Evolutionary conservation across 2,113 vertebrate species (phyloP).

Genomic region (Corythoichthys haematopterus): DNA sequence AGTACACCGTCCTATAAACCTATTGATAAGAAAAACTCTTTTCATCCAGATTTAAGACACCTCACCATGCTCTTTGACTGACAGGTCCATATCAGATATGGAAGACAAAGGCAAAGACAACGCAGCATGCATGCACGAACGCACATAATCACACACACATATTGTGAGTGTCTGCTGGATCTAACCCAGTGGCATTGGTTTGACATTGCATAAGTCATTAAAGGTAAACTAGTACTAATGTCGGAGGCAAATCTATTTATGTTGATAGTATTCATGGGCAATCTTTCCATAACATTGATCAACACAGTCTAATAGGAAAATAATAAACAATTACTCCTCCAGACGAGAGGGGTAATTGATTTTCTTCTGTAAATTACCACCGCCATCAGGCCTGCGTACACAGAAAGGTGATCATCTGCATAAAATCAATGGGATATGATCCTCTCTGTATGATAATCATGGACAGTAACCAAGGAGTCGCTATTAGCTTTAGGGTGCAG

Average conservation of each 20-base stretch:
- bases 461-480: conserved; percentile 56
- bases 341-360: conserved; percentile 92
- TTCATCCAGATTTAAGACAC: not conserved
- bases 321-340: conserved; percentile 99
- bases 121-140: not conserved
- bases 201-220: conserved; percentile 94
- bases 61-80: no score
- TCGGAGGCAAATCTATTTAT: conserved; percentile 94
- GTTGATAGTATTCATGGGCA: conserved; percentile 92
- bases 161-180: conserved; percentile 27
- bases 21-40: no score
- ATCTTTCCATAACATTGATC: conserved; percentile 94
- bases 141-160: conserved; percentile 7
- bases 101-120: not conserved
- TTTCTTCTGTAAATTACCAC: conserved; percentile 96
- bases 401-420: conserved; percentile 97
- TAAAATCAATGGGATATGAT: conserved; percentile 96
- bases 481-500: conserved; percentile 32
- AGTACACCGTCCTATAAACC: no score
- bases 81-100: not conserved
- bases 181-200: conserved; percentile 82
- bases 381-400: conserved; percentile 87
- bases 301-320: conserved; percentile 98
- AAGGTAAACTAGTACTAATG: conserved; percentile 84
- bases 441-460: conserved; percentile 85